Percentiles rank a stretch among this genome's conserved stretches.
phyloP scores from a whole-genome alignment of 1,140 invertebrate species.

The Meteorus sp. region DNA sequence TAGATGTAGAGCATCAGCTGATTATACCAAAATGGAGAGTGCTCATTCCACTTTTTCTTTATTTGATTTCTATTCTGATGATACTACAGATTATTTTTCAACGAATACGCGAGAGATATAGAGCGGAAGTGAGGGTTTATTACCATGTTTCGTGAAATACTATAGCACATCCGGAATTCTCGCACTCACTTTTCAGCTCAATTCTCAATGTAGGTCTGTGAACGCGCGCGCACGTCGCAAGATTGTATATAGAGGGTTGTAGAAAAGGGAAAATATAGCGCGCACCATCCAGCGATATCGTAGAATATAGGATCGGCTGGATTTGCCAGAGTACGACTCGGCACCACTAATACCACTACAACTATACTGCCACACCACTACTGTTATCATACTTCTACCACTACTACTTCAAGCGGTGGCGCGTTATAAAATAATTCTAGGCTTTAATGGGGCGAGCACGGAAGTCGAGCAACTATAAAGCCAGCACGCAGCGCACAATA shows the following conservation, averaged over 20 bases:
- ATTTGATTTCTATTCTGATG: background rate
- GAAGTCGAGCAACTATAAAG: constrained; percentile 37
- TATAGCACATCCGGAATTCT: constrained; percentile 16
- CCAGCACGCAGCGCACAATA: constrained; percentile 37
- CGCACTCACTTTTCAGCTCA: too few species aligned
- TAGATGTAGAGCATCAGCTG: background rate
- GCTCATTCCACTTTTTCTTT: background rate
- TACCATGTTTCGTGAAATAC: constrained; percentile 26
- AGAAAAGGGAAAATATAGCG: too few species aligned
- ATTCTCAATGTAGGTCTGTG: too few species aligned
- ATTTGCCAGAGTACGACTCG: too few species aligned
- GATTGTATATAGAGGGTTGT: too few species aligned
- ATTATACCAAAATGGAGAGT: background rate
- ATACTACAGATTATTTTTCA: constrained; percentile 11
- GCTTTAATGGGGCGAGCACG: constrained; percentile 37
- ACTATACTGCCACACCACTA: background rate
- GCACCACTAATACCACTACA: too few species aligned
- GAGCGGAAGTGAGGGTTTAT: constrained; percentile 17
- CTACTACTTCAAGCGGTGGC: constrained; percentile 8
- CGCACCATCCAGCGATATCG: too few species aligned
- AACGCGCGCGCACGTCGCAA: too few species aligned
- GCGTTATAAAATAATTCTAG: constrained; percentile 40
- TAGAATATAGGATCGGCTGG: too few species aligned
- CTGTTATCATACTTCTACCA: background rate
- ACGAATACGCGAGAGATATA: constrained; percentile 19